Evolutionary conservation across 2,113 vertebrate genomes (phyloP).

Genomic region (Bolborhynchus lineola): DNA sequence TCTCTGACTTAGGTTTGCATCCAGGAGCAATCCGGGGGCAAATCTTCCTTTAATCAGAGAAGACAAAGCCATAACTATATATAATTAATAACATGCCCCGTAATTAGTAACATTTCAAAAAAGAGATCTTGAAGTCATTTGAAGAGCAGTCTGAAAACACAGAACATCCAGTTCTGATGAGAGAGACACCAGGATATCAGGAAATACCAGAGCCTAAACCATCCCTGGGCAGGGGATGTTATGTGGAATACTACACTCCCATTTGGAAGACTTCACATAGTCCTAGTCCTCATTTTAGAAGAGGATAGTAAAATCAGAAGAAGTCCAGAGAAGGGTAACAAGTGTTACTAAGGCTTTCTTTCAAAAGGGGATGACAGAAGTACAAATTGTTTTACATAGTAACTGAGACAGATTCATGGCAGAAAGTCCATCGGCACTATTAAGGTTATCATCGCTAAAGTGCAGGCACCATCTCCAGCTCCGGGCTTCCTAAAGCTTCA

Average conservation of each 20-base stretch:
- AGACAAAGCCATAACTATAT: neutral
- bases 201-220: neutral
- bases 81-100: neutral
- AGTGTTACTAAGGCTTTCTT: neutral
- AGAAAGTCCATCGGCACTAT: neutral
- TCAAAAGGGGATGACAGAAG: neutral
- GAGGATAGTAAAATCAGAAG: neutral
- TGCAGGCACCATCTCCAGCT: neutral
- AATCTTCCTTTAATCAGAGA: neutral
- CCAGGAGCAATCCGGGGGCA: neutral
- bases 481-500: neutral
- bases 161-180: neutral
- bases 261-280: neutral
- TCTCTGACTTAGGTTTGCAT: neutral
- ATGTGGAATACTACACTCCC: fast-evolving
- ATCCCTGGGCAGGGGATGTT: neutral
- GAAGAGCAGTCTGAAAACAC: neutral
- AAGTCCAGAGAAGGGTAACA: neutral
- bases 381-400: neutral
- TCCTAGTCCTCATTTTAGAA: neutral
- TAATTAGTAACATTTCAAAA: neutral
- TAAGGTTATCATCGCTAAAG: neutral
- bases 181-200: neutral
- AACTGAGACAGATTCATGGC: neutral
- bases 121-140: neutral